These are phyloP conservation scores for Ispidina picta DNA, from an alignment of 2,797 vertebrate genomes.

Conservation along the genomic window DNA sequence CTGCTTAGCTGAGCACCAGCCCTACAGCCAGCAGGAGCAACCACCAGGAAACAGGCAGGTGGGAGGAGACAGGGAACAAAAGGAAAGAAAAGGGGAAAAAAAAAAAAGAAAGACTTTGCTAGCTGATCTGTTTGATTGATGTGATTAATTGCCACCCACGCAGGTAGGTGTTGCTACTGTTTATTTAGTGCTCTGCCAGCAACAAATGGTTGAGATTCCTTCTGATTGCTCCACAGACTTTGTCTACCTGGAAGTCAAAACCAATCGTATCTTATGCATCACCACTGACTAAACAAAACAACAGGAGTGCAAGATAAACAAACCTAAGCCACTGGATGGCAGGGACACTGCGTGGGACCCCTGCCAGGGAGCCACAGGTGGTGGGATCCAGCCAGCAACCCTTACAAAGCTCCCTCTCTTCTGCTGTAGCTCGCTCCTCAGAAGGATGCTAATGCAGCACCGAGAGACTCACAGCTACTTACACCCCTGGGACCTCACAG, in stretches of 20 bases:
- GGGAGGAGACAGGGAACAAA: constrained; percentile 61
- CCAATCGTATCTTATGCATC: constrained; percentile 28
- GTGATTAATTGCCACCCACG: constrained; percentile 72
- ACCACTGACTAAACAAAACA: constrained; percentile 30
- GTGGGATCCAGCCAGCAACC: neutral
- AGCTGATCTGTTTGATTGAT: constrained; percentile 49
- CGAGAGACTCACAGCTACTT: neutral
- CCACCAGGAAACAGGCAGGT: constrained; percentile 15
- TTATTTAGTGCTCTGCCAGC: constrained; percentile 67
- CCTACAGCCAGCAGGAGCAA: neutral
- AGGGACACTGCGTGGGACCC: neutral
- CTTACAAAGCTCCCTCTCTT: neutral
- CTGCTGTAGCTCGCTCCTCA: neutral
- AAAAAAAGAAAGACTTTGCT: constrained; percentile 25
- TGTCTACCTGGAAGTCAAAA: constrained; percentile 53
- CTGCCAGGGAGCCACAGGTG: neutral
- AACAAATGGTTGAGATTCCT: constrained; percentile 60
- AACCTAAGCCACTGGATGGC: neutral
- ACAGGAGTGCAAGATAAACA: neutral
- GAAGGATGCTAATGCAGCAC: neutral
- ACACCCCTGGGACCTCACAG: neutral
- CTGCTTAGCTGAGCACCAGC: neutral
- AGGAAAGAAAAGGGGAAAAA: neutral
- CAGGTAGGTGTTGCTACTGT: constrained; percentile 61
- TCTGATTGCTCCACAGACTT: constrained; percentile 49